Conservation (phyloP, 2,797 vertebrate species). For the Coranthus polyacanthus region DNA sequence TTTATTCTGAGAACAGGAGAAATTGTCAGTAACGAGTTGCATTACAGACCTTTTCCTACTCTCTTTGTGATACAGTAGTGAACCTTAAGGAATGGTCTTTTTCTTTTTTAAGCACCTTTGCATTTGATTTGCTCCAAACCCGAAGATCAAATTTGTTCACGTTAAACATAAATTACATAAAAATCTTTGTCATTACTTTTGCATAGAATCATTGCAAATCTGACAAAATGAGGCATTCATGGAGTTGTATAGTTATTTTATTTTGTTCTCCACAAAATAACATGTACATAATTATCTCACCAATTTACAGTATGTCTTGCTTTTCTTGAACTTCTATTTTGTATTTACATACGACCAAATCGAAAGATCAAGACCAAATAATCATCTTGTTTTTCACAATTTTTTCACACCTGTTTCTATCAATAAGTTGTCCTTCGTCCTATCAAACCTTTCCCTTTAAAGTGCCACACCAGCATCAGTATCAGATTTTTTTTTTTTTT, state of each 20-base stretch:
- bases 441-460: constrained; percentile 17
- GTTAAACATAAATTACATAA: not conserved
- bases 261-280: too few relatives aligned
- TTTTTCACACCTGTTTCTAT: constrained; percentile 7
- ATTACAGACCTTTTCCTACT: not conserved
- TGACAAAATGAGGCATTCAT: too few relatives aligned
- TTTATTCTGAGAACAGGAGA: constrained; percentile 8
- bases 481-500: constrained; percentile 57
- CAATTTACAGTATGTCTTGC: too few relatives aligned
- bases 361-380: too few relatives aligned
- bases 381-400: too few relatives aligned
- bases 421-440: constrained; percentile 27
- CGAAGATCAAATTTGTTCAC: not conserved
- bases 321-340: too few relatives aligned
- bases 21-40: constrained; percentile 1
- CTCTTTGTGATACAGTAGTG: not conserved
- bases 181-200: too few relatives aligned
- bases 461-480: constrained; percentile 41
- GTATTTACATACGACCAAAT: too few relatives aligned
- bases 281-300: too few relatives aligned
- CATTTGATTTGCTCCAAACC: not conserved
- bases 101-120: not conserved
- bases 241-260: too few relatives aligned
- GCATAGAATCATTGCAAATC: too few relatives aligned
- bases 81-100: not conserved